These are phyloP conservation scores for Cebus imitator DNA, from an alignment of 2,113 vertebrate genomes.

Conservation along the genomic window DNA sequence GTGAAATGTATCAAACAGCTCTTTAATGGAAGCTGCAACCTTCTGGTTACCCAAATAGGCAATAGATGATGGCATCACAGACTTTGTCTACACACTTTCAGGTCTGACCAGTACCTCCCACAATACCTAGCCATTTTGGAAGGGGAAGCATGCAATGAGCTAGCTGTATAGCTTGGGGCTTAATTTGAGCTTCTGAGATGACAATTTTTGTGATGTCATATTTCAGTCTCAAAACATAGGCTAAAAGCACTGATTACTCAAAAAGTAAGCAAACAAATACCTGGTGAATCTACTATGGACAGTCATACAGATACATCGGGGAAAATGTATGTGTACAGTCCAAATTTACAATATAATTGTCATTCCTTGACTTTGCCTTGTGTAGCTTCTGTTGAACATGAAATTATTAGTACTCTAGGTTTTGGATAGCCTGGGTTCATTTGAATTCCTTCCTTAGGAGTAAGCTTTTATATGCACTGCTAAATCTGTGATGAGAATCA, in stretches of 20 bases:
- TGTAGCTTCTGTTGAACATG: background rate
- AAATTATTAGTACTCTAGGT: background rate
- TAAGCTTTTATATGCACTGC: background rate
- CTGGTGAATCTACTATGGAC: background rate
- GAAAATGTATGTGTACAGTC: background rate
- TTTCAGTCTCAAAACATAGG: background rate
- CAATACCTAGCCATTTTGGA: background rate
- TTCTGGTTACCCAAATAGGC: background rate
- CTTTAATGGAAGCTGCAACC: background rate
- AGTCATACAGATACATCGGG: background rate
- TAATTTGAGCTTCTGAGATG: background rate
- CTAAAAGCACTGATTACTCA: background rate
- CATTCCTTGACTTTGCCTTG: background rate
- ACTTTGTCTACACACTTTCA: background rate
- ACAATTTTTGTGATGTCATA: background rate
- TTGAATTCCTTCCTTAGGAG: background rate
- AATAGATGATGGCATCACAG: background rate
- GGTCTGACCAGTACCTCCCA: background rate
- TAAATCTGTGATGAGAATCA: background rate
- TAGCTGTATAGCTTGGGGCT: background rate
- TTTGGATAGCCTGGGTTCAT: background rate
- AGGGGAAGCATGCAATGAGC: background rate
- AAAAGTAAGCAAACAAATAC: background rate
- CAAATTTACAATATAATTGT: background rate
- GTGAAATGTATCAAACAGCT: background rate